Evolutionary conservation across 2,888 invertebrate species (phyloP).

Genomic region (Monopis laevigella): DNA sequence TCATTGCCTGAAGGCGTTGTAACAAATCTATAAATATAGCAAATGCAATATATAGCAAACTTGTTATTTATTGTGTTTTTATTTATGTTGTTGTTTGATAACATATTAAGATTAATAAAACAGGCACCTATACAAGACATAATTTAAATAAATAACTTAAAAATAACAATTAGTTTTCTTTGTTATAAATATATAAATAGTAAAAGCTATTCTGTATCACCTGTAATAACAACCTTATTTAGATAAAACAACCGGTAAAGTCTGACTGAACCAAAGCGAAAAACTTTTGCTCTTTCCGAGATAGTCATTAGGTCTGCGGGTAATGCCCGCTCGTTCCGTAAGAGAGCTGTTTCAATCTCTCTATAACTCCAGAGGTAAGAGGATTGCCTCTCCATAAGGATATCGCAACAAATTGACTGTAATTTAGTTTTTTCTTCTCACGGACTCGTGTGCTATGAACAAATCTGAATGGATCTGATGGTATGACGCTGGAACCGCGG

Average conservation of each 20-base stretch:
- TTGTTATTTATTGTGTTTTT: too few relatives aligned
- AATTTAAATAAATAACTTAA: too few relatives aligned
- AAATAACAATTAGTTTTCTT: too few relatives aligned
- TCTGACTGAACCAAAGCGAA: slow-evolving; percentile 34
- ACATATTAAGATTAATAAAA: too few relatives aligned
- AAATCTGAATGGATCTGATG: slow-evolving; percentile 27
- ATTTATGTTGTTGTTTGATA: too few relatives aligned
- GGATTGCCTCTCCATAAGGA: slow-evolving; percentile 55
- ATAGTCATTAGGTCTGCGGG: slow-evolving; percentile 40
- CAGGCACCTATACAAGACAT: too few relatives aligned
- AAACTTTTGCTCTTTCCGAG: slow-evolving; percentile 45
- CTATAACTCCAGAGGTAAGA: slow-evolving; percentile 40
- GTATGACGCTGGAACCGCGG: slow-evolving; percentile 32
- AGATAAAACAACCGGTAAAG: slow-evolving; percentile 35
- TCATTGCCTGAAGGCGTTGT: too few relatives aligned
- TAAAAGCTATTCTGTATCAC: neutral
- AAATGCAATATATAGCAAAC: too few relatives aligned
- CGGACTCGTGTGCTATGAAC: slow-evolving; percentile 23
- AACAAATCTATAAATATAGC: too few relatives aligned
- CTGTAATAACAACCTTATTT: slow-evolving; percentile 42
- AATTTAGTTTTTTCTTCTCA: slow-evolving; percentile 61
- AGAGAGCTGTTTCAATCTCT: slow-evolving; percentile 18
- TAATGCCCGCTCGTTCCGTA: slow-evolving; percentile 20
- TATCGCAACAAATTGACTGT: slow-evolving; percentile 57
- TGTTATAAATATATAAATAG: too few relatives aligned